Percentiles rank a stretch among this genome's conserved stretches.
Evolutionary conservation across 2,888 invertebrate genomes (phyloP).

Genomic region (Drosophila lutescens): DNA sequence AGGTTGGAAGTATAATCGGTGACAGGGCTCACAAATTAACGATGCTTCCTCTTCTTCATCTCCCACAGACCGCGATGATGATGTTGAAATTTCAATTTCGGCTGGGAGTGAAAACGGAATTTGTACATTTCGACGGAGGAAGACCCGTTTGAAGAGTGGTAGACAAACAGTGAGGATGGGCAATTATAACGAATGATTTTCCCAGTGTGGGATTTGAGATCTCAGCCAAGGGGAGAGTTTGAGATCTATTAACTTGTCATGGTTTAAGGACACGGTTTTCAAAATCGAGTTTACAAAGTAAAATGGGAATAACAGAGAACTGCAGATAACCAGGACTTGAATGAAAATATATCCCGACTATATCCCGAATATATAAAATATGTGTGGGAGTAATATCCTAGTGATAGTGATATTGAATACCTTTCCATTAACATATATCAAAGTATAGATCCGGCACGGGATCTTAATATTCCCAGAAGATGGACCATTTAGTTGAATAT

Average conservation of each 20-base stretch:
- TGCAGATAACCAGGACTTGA: neutral
- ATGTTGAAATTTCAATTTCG: slow-evolving; percentile 45
- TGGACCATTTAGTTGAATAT: no score
- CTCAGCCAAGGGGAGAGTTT: no score
- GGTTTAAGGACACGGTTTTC: neutral
- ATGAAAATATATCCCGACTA: neutral
- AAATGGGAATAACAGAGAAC: neutral
- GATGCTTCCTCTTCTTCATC: slow-evolving; percentile 31
- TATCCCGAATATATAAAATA: no score
- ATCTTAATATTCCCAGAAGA: no score
- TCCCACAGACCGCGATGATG: slow-evolving; percentile 24
- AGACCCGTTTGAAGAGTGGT: slow-evolving; percentile 29
- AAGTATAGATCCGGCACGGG: no score
- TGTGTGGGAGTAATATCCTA: neutral
- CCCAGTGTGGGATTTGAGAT: slow-evolving; percentile 1
- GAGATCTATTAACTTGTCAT: neutral
- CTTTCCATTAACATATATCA: no score
- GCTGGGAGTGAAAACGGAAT: slow-evolving; percentile 45
- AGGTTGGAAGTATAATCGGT: slow-evolving; percentile 32
- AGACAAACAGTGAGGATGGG: slow-evolving; percentile 15
- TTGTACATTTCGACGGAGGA: slow-evolving; percentile 9
- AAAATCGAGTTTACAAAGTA: neutral
- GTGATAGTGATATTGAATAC: neutral
- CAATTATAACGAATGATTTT: slow-evolving; percentile 37
- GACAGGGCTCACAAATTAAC: slow-evolving; percentile 48